phyloP scores from a whole-genome alignment of 2,797 vertebrate genomes.

The Onychomys leucogaster region DNA sequence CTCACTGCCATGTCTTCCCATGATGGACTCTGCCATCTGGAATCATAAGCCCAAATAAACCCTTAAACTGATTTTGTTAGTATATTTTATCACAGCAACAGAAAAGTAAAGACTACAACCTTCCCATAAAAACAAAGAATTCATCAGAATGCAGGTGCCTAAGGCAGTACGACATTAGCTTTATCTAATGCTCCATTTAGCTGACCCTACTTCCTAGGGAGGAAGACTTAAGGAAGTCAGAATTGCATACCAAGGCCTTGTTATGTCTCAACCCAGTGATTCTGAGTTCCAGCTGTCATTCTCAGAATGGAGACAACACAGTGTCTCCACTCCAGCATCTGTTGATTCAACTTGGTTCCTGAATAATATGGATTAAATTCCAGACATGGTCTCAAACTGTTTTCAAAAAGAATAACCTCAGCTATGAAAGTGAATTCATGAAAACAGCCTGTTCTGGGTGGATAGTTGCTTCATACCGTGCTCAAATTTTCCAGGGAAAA shows the following conservation, averaged over 20 bases:
- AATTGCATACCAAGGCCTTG: not conserved
- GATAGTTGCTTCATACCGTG: not conserved
- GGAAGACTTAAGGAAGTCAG: not conserved
- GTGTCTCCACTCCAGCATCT: not conserved
- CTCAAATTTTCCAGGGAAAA: not conserved
- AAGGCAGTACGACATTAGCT: not conserved
- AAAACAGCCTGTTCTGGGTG: conserved; percentile 9
- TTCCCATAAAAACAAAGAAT: not conserved
- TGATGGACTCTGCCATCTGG: not conserved
- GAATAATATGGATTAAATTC: conserved; percentile 16
- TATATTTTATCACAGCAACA: not conserved
- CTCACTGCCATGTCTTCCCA: not conserved
- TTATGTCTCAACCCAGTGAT: not conserved
- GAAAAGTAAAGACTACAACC: too few relatives aligned
- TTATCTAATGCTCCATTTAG: conserved; percentile 19
- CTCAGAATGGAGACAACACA: not conserved
- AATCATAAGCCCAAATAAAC: not conserved
- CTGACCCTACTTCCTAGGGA: not conserved
- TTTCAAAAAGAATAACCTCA: conserved; percentile 42
- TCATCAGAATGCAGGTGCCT: not conserved
- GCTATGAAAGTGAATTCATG: conserved; percentile 53
- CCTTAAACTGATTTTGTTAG: not conserved
- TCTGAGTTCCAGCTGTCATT: not conserved
- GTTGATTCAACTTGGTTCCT: not conserved
- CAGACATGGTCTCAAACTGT: conserved; percentile 44